Conservation (phyloP, 2,797 vertebrate genomes). For the Micrastur ruficollis region DNA sequence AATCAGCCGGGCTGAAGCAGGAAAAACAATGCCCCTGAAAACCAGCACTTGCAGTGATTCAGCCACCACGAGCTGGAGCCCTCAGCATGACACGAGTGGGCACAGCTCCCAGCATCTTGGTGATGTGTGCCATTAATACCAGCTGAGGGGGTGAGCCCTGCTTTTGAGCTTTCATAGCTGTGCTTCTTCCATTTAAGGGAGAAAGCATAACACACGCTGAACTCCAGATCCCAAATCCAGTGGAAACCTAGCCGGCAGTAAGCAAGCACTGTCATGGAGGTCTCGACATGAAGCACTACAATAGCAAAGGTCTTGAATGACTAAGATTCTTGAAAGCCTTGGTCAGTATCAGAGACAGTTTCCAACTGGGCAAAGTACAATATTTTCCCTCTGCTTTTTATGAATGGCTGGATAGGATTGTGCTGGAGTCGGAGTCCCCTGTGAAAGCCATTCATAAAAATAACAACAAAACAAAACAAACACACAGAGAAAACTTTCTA, state of each 20-base stretch:
- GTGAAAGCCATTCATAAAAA: constrained; percentile 83
- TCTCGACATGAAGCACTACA: background rate
- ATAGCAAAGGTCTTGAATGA: constrained; percentile 44
- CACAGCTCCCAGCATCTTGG: accelerated
- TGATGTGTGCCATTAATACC: background rate
- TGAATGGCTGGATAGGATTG: constrained; percentile 75
- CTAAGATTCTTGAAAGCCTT: constrained; percentile 51
- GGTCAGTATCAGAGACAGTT: constrained; percentile 48
- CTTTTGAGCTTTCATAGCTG: background rate
- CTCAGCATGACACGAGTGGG: background rate
- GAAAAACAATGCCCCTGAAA: background rate
- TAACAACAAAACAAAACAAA: constrained; percentile 77
- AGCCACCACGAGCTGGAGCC: background rate
- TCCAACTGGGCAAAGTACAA: constrained; percentile 63
- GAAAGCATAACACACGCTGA: background rate
- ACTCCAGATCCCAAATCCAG: background rate
- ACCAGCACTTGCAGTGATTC: background rate
- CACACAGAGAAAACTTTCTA: constrained; percentile 52
- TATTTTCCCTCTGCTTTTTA: constrained; percentile 72
- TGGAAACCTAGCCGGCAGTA: background rate
- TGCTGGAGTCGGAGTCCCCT: constrained; percentile 60
- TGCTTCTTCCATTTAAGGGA: constrained; percentile 26
- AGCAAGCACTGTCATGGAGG: background rate
- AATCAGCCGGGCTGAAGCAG: background rate
- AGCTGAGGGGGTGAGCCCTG: background rate